A percentile compares a stretch with the other conserved stretches of the same genome.
Evolutionary conservation across 2,797 vertebrate species (phyloP).

Genomic region (Acrocephalus scirpaceus): DNA sequence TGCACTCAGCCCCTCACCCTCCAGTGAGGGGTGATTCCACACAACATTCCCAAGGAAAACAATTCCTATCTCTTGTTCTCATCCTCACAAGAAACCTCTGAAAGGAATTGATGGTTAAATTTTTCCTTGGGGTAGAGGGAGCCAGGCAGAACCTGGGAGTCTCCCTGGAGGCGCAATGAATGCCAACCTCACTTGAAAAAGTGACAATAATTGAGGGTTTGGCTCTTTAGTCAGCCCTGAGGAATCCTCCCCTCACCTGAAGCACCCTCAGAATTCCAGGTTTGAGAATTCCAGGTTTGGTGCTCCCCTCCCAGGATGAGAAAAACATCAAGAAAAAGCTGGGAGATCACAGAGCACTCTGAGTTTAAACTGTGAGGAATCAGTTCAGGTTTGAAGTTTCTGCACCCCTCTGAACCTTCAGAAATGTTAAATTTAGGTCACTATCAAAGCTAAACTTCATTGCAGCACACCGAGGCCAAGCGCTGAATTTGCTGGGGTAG

Average conservation of each 20-base stretch:
- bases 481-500: background rate
- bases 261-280: background rate
- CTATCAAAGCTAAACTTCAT: background rate
- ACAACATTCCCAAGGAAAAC: background rate
- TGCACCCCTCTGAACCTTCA: background rate
- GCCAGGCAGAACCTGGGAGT: background rate
- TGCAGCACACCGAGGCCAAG: background rate
- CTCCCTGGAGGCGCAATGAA: background rate
- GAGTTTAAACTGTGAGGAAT: background rate
- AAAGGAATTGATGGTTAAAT: background rate
- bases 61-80: background rate
- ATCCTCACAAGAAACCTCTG: background rate
- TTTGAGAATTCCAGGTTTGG: background rate
- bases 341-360: background rate
- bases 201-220: background rate
- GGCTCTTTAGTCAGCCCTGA: background rate
- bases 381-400: background rate
- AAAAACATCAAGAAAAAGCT: background rate
- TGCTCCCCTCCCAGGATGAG: background rate
- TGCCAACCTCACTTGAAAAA: background rate
- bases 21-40: background rate
- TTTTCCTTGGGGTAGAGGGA: background rate
- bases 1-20: background rate
- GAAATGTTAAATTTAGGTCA: slow-evolving; percentile 5
- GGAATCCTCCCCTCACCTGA: background rate